Conservation (phyloP, 2,113 vertebrate species). For the Burhinus oedicnemus region DNA sequence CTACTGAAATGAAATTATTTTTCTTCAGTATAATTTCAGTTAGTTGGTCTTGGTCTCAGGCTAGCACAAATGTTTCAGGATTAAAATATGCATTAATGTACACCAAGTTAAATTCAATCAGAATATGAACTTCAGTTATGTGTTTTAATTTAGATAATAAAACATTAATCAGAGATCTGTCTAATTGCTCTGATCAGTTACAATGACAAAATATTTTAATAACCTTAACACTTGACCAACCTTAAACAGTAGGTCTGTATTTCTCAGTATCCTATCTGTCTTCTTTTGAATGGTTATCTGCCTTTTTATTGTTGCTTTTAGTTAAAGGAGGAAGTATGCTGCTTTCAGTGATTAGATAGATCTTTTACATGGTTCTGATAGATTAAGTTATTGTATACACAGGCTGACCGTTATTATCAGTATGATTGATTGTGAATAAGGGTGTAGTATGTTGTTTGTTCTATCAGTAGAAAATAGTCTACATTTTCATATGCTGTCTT, state of each 20-base stretch:
- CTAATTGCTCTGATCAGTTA: conserved; percentile 26
- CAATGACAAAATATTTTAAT: conserved; percentile 41
- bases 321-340: not conserved
- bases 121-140: conserved; percentile 29
- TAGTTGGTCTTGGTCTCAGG: conserved; percentile 33
- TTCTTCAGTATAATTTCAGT: conserved; percentile 37
- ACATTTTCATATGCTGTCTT: not conserved
- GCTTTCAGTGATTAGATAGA: not conserved
- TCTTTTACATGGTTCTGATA: not conserved
- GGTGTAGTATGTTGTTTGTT: not conserved
- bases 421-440: not conserved
- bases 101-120: conserved; percentile 42
- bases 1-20: conserved; percentile 40
- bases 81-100: not conserved
- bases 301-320: not conserved
- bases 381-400: not conserved
- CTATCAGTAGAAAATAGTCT: not conserved
- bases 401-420: not conserved
- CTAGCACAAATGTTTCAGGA: conserved; percentile 13
- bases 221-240: not conserved
- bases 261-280: not conserved
- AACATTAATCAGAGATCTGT: conserved; percentile 7
- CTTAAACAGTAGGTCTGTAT: not conserved
- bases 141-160: conserved; percentile 41
- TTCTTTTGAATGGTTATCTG: not conserved